Percentiles rank a stretch among this genome's conserved stretches.
phyloP scores from a whole-genome alignment of 1,140 invertebrate species.

The Bombus superbus region DNA sequence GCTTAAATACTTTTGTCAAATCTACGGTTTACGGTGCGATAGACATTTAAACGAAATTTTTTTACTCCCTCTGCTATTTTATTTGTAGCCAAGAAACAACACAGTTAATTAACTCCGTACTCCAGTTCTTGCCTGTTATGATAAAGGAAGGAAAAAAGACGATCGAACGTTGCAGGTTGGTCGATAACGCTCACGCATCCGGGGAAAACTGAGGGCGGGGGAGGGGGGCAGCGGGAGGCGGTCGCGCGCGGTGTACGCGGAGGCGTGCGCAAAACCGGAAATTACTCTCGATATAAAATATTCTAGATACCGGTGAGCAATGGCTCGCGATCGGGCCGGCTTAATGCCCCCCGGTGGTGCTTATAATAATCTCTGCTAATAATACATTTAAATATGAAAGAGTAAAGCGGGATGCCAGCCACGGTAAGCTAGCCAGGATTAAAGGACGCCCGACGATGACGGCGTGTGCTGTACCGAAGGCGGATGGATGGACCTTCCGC shows the following conservation, averaged over 20 bases:
- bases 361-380: conserved; percentile 51
- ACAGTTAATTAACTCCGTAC: too few relatives aligned
- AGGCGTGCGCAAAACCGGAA: conserved; percentile 39
- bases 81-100: too few relatives aligned
- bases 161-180: neutral
- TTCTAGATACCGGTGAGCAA: conserved; percentile 33
- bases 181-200: conserved; percentile 36
- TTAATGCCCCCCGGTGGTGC: conserved; percentile 17
- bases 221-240: neutral
- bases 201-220: neutral
- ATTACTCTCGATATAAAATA: conserved; percentile 42
- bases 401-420: neutral
- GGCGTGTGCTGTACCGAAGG: conserved; percentile 5
- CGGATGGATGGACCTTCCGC: neutral
- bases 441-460: conserved; percentile 12
- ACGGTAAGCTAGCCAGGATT: neutral
- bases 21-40: too few relatives aligned
- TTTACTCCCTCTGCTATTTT: too few relatives aligned
- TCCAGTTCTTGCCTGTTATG: too few relatives aligned
- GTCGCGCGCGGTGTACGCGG: neutral
- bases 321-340: conserved; percentile 31
- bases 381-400: conserved; percentile 47
- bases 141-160: neutral
- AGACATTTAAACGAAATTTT: too few relatives aligned
- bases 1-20: too few relatives aligned